Base-by-base conservation (phyloP, 2,113 vertebrate species). In the Isichthys henryi region DNA sequence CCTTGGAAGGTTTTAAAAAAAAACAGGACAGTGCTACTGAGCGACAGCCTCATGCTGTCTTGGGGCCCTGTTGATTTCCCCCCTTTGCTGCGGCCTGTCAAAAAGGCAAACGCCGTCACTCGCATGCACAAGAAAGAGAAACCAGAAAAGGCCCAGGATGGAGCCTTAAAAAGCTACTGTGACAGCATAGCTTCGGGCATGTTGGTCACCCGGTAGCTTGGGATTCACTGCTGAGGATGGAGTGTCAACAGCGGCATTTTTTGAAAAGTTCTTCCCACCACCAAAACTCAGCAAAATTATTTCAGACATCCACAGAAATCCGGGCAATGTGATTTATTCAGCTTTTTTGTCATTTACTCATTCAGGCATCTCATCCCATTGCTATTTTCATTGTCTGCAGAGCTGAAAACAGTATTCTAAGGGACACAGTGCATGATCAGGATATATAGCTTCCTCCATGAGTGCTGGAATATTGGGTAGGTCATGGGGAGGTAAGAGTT, bases 181-280 rank as follows among this genome's bases (percentile, higher is more conserved):
- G 88, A 48, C 58, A 70, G 89, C 83, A 66, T 86, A 21, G 89
- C 89, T 89, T 4, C 52, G 70, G 89, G 80, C 80, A 35, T 27
- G 19, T 43, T 89, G 88, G 88, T 84, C 80, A 84, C 11, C 48
- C 43, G 19, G 50, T 11, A 53, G 45, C 52, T 89, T 53, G 27
- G 17, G 88, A 84, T 46, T 84, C 39, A 39, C 77, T 7, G 77
- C 50, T 3, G 39, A n/a, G 77, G n/a, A 84, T 82, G 13, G 88
- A 5, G 21, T 77, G 88, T 88, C 88, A 77, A 31, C 88, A 17
- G 10, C 8, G n/a, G 58, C 15, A 19, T 39, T 43, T 43, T 74
- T 77, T 39, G 19, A 11, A 13, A 31, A 70, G 62, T 70, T 31
- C 62, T 80, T 39, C 74, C 74, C 5, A 2, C 74, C 35, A 2